A percentile compares a stretch with the other conserved stretches of the same genome.
Evolutionary conservation across 2,113 vertebrate genomes (phyloP).

Genomic region (Apteryx owenii): DNA sequence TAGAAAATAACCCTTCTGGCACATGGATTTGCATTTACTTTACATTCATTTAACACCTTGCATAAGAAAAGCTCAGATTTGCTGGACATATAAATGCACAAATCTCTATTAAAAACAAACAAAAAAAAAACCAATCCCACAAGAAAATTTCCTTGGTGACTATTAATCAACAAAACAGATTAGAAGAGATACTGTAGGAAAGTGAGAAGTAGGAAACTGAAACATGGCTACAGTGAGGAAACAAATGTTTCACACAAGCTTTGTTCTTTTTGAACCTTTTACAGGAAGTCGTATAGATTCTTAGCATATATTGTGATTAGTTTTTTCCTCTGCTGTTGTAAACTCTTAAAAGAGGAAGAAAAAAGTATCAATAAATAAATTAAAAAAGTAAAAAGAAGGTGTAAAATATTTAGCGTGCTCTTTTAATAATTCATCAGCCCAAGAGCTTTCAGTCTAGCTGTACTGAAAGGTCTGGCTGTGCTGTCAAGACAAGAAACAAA

Average conservation of each 20-base stretch:
- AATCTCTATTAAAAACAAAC: neutral
- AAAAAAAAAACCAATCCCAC: neutral
- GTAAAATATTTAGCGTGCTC: constrained; percentile 57
- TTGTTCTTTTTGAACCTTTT: neutral
- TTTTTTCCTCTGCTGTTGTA: neutral
- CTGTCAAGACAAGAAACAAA: constrained; percentile 9
- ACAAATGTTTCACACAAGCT: neutral
- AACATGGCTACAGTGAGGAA: neutral
- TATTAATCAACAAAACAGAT: neutral
- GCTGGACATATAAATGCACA: neutral
- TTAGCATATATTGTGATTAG: neutral
- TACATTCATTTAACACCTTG: neutral
- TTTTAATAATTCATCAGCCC: constrained; percentile 59
- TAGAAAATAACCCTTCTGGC: neutral
- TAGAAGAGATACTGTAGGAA: neutral
- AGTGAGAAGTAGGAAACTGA: neutral
- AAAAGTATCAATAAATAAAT: neutral
- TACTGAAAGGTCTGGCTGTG: neutral
- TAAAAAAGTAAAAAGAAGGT: constrained; percentile 18
- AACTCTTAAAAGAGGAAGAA: neutral
- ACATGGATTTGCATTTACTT: neutral
- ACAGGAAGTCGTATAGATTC: neutral
- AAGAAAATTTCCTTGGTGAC: neutral
- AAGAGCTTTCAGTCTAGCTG: constrained; percentile 25
- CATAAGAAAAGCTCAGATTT: neutral